These are phyloP conservation scores for Pardosa pseudoannulata DNA, from an alignment of 2,888 invertebrate species.

Conservation along the genomic window DNA sequence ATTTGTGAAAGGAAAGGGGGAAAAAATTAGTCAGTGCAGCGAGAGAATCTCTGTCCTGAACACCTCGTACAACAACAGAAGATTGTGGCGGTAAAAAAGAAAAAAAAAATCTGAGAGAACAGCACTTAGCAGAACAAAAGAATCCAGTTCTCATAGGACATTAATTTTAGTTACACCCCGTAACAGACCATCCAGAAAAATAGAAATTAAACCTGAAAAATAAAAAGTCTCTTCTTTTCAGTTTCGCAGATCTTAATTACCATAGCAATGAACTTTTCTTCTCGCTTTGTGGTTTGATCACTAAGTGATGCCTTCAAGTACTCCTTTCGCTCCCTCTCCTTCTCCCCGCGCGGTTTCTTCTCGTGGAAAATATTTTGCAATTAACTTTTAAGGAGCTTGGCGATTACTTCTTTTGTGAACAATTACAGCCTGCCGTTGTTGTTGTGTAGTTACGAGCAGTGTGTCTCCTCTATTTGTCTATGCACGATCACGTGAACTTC, in stretches of 20 bases:
- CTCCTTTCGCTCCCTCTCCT: neutral
- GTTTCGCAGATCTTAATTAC: slow-evolving; percentile 55
- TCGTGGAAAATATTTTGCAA: slow-evolving; percentile 32
- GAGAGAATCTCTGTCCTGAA: slow-evolving; percentile 31
- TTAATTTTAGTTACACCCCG: slow-evolving; percentile 43
- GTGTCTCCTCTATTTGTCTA: too few relatives aligned
- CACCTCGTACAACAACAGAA: neutral
- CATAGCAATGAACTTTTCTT: neutral
- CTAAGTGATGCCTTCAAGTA: slow-evolving; percentile 51
- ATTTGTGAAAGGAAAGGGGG: neutral
- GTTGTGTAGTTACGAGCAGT: too few relatives aligned
- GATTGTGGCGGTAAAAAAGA: too few relatives aligned
- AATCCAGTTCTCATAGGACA: slow-evolving; percentile 32
- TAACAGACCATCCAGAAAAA: slow-evolving; percentile 30
- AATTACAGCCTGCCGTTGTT: neutral
- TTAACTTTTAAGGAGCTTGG: slow-evolving; percentile 32
- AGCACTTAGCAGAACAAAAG: slow-evolving; percentile 33
- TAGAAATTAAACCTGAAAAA: slow-evolving; percentile 42
- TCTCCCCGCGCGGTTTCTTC: too few relatives aligned
- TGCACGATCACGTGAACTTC: too few relatives aligned
- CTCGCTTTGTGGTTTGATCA: slow-evolving; percentile 26
- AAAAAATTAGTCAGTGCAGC: neutral
- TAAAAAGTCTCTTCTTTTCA: slow-evolving; percentile 19
- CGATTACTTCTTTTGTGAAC: slow-evolving; percentile 1
- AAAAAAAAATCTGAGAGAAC: slow-evolving; percentile 4